Conservation (phyloP, 1,140 invertebrate genomes). For the Orchesella cincta region DNA sequence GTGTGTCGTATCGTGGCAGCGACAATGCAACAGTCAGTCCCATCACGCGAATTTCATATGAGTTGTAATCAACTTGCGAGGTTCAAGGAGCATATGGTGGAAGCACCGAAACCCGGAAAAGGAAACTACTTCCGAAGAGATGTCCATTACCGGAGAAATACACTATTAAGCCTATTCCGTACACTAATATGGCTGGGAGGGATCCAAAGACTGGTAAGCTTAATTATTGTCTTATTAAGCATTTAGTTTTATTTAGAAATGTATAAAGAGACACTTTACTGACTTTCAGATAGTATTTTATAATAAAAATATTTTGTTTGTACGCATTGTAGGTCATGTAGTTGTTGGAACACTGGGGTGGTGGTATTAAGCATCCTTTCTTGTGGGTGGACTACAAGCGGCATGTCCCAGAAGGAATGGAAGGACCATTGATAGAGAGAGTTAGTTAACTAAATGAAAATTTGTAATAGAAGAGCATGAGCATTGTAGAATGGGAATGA, state of each 20-base stretch:
- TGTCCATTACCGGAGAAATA: conserved; percentile 82
- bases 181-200: conserved; percentile 82
- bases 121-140: conserved; percentile 64
- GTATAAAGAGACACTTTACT: too few relatives aligned
- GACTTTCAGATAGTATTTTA: too few relatives aligned
- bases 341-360: conserved; percentile 85
- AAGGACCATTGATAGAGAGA: conserved; percentile 62
- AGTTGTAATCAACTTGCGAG: neutral
- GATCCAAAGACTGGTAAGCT: conserved; percentile 63
- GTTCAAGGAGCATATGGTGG: conserved; percentile 31
- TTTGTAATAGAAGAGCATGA: too few relatives aligned
- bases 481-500: conserved; percentile 32
- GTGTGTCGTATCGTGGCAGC: neutral
- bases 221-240: neutral
- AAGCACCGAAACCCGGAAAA: conserved; percentile 60
- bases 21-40: neutral
- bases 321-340: conserved; percentile 76
- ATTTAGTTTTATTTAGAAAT: too few relatives aligned
- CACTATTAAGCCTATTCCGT: conserved; percentile 79
- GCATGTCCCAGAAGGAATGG: conserved; percentile 70
- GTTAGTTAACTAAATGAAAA: conserved; percentile 59
- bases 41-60: neutral
- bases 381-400: conserved; percentile 87
- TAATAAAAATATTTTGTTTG: too few relatives aligned
- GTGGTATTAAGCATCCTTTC: conserved; percentile 89